Evolutionary conservation across 2,797 vertebrate species (phyloP).

Genomic region (Lutra lutra): DNA sequence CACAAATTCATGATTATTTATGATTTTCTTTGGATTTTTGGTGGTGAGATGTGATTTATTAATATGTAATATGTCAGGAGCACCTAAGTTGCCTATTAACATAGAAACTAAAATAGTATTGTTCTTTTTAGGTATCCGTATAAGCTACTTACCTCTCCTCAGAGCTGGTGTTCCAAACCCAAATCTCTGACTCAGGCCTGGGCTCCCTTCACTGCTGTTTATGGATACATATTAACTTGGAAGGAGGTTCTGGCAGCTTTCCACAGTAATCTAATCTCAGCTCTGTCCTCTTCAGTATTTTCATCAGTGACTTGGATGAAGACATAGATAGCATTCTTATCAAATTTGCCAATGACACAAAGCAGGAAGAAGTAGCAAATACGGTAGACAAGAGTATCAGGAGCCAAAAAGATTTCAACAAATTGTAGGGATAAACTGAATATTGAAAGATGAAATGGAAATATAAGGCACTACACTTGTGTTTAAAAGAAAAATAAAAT

Average conservation of each 20-base stretch:
- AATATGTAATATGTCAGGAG: neutral
- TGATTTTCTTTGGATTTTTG: neutral
- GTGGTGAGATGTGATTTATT: neutral
- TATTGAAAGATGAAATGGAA: conserved; percentile 32
- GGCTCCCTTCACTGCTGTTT: conserved; percentile 16
- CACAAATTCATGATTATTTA: neutral
- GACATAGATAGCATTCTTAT: conserved; percentile 61
- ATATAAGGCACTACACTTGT: neutral
- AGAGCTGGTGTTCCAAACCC: conserved; percentile 4
- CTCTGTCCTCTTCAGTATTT: conserved; percentile 63
- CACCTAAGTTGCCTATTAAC: neutral
- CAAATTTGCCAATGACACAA: conserved; percentile 68
- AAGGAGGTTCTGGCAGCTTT: conserved; percentile 58
- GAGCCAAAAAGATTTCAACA: conserved; percentile 59
- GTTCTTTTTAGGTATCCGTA: neutral
- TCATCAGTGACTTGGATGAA: conserved; percentile 61
- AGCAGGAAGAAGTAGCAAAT: conserved; percentile 55
- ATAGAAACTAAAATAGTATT: neutral
- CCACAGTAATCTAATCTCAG: conserved; percentile 64
- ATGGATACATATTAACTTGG: conserved; percentile 29
- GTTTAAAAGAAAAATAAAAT: conserved; percentile 42
- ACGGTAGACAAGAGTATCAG: neutral
- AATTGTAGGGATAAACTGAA: neutral
- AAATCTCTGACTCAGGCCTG: neutral
- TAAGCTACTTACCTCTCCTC: neutral